Evolutionary conservation across 2,113 vertebrate species (phyloP).

Genomic region (Poicephalus gulielmi): DNA sequence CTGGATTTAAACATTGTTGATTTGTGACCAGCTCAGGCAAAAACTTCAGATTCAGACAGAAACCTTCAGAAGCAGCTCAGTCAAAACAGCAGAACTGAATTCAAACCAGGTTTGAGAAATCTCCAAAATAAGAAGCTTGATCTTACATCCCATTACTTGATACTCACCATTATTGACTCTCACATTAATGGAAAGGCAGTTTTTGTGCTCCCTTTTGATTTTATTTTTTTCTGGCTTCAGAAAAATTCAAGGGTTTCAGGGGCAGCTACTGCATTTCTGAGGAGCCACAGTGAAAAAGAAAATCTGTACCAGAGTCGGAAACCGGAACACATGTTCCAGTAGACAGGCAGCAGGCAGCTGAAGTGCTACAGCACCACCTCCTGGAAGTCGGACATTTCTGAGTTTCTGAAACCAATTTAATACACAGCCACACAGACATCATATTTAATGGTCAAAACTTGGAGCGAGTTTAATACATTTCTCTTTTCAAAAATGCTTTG

Average conservation of each 20-base stretch:
- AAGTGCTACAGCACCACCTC: slow-evolving; percentile 66
- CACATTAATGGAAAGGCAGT: not conserved
- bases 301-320: not conserved
- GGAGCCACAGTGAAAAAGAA: not conserved
- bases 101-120: not conserved
- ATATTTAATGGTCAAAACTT: not conserved
- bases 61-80: not conserved
- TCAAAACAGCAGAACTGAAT: not conserved
- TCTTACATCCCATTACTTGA: not conserved
- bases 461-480: not conserved
- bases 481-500: not conserved
- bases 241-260: not conserved
- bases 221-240: not conserved
- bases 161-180: not conserved
- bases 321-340: not conserved
- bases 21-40: not conserved
- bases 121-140: not conserved
- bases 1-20: not conserved
- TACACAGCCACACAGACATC: no score
- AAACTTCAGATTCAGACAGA: not conserved
- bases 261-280: not conserved
- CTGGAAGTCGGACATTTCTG: slow-evolving; percentile 7
- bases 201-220: not conserved
- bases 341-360: not conserved
- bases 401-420: not conserved